These are phyloP conservation scores for Pandion haliaetus DNA, from an alignment of 2,113 vertebrate genomes.

Conservation along the genomic window DNA sequence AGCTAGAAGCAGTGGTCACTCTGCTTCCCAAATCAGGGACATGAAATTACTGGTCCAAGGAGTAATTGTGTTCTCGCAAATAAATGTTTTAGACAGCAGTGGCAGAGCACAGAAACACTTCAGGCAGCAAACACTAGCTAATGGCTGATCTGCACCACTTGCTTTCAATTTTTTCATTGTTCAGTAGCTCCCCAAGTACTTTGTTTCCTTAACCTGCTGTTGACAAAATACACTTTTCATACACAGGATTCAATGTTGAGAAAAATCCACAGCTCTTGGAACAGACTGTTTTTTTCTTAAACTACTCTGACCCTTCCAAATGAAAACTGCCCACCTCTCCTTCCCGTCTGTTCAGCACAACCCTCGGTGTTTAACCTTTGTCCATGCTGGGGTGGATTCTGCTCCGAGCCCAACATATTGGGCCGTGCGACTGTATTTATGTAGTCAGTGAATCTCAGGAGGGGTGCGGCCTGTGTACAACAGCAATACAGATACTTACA, in stretches of 20 bases:
- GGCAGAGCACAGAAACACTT: neutral
- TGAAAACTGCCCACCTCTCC: neutral
- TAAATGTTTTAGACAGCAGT: neutral
- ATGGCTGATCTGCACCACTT: neutral
- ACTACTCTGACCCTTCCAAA: neutral
- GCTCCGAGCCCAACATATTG: neutral
- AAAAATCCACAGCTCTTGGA: neutral
- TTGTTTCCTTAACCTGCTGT: neutral
- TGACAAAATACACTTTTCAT: neutral
- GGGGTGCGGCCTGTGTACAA: neutral
- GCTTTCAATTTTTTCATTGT: neutral
- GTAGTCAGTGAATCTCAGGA: neutral
- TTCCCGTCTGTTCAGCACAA: neutral
- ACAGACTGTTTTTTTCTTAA: neutral
- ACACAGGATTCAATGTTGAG: neutral
- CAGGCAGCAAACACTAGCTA: neutral
- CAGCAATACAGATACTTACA: neutral
- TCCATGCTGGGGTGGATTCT: accelerated
- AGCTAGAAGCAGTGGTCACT: neutral
- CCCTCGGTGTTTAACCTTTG: neutral
- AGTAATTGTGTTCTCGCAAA: neutral
- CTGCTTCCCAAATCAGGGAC: neutral
- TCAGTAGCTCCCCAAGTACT: neutral
- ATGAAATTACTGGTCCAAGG: neutral
- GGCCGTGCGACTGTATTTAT: accelerated